phyloP scores from a whole-genome alignment of 1,140 invertebrate species.

The Samia ricini region DNA sequence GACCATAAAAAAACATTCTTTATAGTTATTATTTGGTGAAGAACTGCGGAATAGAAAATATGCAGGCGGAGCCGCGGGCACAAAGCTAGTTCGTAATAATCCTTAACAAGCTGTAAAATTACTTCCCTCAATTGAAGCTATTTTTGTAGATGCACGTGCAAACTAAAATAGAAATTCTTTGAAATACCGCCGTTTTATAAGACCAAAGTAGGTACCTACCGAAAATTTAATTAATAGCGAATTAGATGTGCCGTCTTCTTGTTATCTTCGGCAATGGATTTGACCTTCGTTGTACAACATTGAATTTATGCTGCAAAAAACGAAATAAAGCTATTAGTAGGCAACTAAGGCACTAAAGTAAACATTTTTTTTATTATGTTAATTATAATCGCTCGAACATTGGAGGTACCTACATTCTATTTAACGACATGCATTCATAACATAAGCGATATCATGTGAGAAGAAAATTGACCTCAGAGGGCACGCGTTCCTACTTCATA shows the following conservation, averaged over 20 bases:
- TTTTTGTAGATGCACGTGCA: neutral
- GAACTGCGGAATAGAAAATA: no score
- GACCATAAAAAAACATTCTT: no score
- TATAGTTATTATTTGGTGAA: no score
- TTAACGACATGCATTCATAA: neutral
- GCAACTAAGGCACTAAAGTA: constrained; percentile 7
- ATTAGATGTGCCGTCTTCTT: neutral
- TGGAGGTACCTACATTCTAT: no score
- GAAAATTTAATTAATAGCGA: constrained; percentile 10
- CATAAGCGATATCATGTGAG: neutral
- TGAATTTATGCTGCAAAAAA: constrained; percentile 16
- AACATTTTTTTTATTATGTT: no score
- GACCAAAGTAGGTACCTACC: constrained; percentile 21
- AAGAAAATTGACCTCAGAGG: constrained; percentile 29
- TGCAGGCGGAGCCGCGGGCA: no score
- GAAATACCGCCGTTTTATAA: neutral
- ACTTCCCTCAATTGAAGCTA: neutral
- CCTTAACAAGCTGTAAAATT: no score
- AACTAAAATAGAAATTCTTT: neutral
- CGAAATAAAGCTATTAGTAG: no score
- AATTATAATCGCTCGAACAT: no score
- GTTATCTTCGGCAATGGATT: constrained; percentile 16
- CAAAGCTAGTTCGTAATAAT: no score
- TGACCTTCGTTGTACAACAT: constrained; percentile 22
- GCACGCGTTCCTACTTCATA: constrained; percentile 3